phyloP scores from a whole-genome alignment of 2,113 vertebrate species.

The Loxodonta africana region DNA sequence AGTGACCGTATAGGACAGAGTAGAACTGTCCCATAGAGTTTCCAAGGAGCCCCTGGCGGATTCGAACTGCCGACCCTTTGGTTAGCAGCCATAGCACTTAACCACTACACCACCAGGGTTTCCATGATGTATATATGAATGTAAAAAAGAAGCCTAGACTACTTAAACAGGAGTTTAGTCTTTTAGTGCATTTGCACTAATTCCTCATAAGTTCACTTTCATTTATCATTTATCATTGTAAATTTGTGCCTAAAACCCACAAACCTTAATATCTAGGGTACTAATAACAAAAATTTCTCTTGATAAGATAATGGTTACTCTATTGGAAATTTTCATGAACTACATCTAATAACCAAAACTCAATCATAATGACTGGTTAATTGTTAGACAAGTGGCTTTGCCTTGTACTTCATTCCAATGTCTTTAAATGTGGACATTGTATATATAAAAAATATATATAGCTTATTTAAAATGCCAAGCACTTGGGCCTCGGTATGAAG shows the following conservation, averaged over 20 bases:
- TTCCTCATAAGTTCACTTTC: background rate
- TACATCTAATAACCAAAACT: conserved; percentile 8
- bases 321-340: background rate
- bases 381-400: background rate
- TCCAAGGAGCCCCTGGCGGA: too few relatives aligned
- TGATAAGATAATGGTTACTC: background rate
- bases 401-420: background rate
- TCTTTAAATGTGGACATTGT: background rate
- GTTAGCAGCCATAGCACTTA: too few relatives aligned
- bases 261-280: background rate
- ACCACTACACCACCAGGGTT: too few relatives aligned
- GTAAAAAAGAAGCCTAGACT: background rate
- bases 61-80: too few relatives aligned
- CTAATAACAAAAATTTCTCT: background rate
- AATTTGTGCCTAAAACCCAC: background rate
- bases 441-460: background rate
- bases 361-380: background rate
- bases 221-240: background rate
- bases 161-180: background rate
- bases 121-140: background rate
- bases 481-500: background rate
- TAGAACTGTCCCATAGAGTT: too few relatives aligned
- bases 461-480: background rate
- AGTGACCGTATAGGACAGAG: too few relatives aligned
- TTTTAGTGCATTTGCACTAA: background rate